A percentile compares a stretch with the other conserved stretches of the same genome.
Evolutionary conservation across 2,888 invertebrate genomes (phyloP).

Genomic region (Pherbina coryleti): DNA sequence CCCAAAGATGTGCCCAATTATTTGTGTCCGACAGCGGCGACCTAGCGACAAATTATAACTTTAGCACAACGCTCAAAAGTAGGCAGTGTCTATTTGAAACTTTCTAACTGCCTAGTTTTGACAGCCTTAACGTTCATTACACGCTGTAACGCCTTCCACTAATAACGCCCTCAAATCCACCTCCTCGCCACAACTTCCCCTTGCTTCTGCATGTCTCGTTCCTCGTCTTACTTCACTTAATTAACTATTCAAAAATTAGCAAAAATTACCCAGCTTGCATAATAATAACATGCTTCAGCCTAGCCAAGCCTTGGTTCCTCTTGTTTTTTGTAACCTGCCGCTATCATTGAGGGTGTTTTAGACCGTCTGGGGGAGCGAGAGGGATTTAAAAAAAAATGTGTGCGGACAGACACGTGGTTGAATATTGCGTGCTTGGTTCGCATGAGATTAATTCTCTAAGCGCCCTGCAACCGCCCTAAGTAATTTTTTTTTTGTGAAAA

Average conservation of each 20-base stretch:
- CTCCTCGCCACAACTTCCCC: not conserved
- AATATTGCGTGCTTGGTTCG: too few species aligned
- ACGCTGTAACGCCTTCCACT: not conserved
- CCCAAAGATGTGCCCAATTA: not conserved
- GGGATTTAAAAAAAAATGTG: too few species aligned
- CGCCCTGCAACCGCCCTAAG: too few species aligned
- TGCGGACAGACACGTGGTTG: too few species aligned
- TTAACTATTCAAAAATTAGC: slow-evolving; percentile 55
- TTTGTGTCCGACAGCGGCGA: not conserved
- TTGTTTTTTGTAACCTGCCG: not conserved
- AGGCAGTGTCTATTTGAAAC: not conserved
- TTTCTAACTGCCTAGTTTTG: too few species aligned
- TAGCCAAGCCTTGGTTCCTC: not conserved
- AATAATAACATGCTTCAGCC: slow-evolving; percentile 38
- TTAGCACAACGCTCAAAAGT: not conserved
- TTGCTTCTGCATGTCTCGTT: not conserved
- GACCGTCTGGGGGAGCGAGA: too few species aligned
- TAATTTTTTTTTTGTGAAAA: not conserved
- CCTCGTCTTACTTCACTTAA: slow-evolving; percentile 48
- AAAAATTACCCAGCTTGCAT: slow-evolving; percentile 53
- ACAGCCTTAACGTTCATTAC: too few species aligned
- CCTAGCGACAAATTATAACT: not conserved
- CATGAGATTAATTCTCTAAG: too few species aligned
- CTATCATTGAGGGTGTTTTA: not conserved
- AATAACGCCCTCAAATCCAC: not conserved